phyloP scores from a whole-genome alignment of 2,888 invertebrate genomes.

The Thera obeliscata region DNA sequence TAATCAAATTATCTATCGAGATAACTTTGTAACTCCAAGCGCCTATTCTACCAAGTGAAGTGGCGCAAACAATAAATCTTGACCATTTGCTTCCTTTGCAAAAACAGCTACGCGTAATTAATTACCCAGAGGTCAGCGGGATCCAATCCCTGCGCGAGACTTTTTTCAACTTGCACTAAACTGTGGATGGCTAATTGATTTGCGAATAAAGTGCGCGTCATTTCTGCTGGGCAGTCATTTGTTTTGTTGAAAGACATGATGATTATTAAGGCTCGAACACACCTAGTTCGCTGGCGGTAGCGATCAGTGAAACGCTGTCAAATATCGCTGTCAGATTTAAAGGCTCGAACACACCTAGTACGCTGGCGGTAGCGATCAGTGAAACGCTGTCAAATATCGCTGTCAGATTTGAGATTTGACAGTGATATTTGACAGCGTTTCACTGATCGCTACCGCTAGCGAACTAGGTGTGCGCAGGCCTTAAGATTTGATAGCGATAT shows the following conservation, averaged over 20 bases:
- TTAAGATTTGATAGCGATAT: too few relatives aligned
- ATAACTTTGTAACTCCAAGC: slow-evolving; percentile 44
- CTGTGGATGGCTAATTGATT: slow-evolving; percentile 64
- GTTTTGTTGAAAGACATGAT: slow-evolving; percentile 6
- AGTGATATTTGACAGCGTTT: too few relatives aligned
- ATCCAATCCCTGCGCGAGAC: slow-evolving; percentile 76
- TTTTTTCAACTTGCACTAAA: slow-evolving; percentile 70
- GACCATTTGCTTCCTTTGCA: slow-evolving; percentile 68
- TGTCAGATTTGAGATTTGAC: too few relatives aligned
- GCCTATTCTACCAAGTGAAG: slow-evolving; percentile 38
- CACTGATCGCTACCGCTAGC: too few relatives aligned
- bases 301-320: too few relatives aligned
- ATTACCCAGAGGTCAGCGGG: slow-evolving; percentile 73
- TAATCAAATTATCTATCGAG: background rate
- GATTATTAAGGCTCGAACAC: background rate
- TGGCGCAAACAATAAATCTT: slow-evolving; percentile 77
- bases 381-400: too few relatives aligned
- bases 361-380: too few relatives aligned
- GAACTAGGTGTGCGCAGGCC: too few relatives aligned
- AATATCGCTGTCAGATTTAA: too few relatives aligned
- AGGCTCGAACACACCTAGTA: too few relatives aligned
- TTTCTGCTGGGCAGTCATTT: slow-evolving; percentile 23
- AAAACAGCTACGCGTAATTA: slow-evolving; percentile 78
- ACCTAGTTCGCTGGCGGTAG: too few relatives aligned
- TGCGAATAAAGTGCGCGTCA: slow-evolving; percentile 39